Percentiles rank a stretch among this genome's conserved stretches.
Evolutionary conservation across 2,797 vertebrate species (phyloP).

Genomic region (Oreonectes daqikongensis): DNA sequence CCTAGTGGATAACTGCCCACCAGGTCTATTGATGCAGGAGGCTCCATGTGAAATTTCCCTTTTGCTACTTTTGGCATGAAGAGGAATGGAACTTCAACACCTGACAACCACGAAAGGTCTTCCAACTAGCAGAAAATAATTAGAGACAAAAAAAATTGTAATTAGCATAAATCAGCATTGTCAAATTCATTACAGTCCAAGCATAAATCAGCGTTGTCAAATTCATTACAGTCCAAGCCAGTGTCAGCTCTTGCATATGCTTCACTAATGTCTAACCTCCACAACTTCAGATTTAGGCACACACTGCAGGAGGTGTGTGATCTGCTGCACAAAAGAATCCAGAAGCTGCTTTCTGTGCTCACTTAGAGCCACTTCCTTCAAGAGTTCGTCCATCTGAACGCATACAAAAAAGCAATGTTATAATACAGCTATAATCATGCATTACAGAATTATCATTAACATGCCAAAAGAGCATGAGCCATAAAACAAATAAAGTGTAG

Average conservation of each 20-base stretch:
- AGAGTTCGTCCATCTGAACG: slow-evolving; percentile 89
- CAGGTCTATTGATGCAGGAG: slow-evolving; percentile 83
- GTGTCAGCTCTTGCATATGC: background rate
- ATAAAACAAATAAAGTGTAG: background rate
- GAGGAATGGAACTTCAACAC: slow-evolving; percentile 85
- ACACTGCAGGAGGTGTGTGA: slow-evolving; percentile 77
- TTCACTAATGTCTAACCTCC: slow-evolving; percentile 70
- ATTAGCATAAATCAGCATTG: background rate
- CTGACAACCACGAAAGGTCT: slow-evolving; percentile 86
- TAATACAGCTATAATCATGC: background rate
- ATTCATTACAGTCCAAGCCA: background rate
- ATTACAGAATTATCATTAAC: background rate
- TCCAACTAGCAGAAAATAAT: slow-evolving; percentile 72
- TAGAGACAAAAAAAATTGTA: background rate
- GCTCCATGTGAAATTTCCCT: slow-evolving; percentile 87
- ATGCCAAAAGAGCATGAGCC: background rate
- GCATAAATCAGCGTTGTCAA: background rate
- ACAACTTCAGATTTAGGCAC: slow-evolving; percentile 79
- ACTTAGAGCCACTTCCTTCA: slow-evolving; percentile 89
- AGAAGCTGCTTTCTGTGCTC: slow-evolving; percentile 85
- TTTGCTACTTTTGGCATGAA: slow-evolving; percentile 84
- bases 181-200: background rate
- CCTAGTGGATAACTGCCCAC: slow-evolving; percentile 94
- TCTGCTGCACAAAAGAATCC: slow-evolving; percentile 80
- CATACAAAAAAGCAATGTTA: background rate